Conservation (phyloP, 2,888 invertebrate species). For the Lymantria monacha region DNA sequence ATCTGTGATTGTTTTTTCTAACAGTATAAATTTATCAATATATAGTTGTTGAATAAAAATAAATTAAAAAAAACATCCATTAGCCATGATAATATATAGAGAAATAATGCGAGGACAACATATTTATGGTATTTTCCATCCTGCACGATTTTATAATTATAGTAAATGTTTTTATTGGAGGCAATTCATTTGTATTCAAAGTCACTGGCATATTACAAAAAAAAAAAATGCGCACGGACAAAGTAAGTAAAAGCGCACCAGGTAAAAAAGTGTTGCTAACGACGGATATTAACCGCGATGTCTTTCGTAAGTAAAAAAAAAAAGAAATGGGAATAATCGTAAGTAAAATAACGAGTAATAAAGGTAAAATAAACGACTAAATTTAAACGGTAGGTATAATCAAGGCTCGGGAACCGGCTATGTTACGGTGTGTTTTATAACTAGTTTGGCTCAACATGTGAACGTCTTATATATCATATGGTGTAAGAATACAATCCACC, state of each 20-base stretch:
- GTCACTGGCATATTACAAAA: neutral
- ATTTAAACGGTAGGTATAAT: conserved; percentile 56
- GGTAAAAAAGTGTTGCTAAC: conserved; percentile 46
- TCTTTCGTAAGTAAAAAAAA: conserved; percentile 38
- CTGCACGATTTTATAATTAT: no score
- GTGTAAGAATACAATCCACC: no score
- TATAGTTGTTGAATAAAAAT: no score
- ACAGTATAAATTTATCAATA: no score
- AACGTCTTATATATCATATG: no score
- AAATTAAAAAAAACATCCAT: no score
- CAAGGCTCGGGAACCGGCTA: neutral
- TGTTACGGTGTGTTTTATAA: neutral
- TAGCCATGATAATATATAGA: no score
- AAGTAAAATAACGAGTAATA: conserved; percentile 2
- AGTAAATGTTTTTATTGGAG: neutral
- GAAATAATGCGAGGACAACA: no score
- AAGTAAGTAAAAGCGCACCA: conserved; percentile 63
- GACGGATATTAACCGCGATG: conserved; percentile 30
- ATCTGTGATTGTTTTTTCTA: conserved; percentile 10
- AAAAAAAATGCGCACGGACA: conserved; percentile 40
- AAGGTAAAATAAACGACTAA: no score
- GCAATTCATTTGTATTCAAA: neutral
- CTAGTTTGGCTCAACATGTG: neutral
- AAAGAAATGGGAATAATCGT: conserved; percentile 1
- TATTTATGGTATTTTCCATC: no score